Percentiles rank a stretch among this genome's conserved stretches.
phyloP scores from a whole-genome alignment of 2,888 invertebrate species.

The Bugulina stolonifera region DNA sequence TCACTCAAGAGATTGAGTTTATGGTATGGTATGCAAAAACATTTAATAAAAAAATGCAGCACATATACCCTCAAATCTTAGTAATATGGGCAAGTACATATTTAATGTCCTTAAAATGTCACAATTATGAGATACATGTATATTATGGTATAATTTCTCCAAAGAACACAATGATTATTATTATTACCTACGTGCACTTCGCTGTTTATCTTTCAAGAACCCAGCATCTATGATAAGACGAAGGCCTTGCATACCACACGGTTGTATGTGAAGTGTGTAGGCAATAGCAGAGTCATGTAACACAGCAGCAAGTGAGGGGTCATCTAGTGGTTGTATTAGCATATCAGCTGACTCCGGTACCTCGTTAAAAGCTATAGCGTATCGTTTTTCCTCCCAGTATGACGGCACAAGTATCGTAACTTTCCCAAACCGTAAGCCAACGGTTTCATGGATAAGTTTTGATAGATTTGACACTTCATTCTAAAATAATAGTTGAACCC shows the following conservation, averaged over 20 bases:
- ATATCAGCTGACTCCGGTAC: not conserved
- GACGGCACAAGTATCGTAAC: constrained; percentile 12
- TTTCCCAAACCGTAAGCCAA: not conserved
- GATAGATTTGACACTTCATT: not conserved
- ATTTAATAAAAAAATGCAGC: too few species aligned
- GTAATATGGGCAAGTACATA: too few species aligned
- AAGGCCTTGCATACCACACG: constrained; percentile 1
- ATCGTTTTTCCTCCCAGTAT: not conserved
- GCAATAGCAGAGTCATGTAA: not conserved
- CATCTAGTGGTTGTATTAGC: constrained; percentile 15
- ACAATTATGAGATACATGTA: too few species aligned
- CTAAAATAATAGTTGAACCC: too few species aligned
- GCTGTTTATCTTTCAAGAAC: not conserved
- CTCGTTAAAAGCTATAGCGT: not conserved
- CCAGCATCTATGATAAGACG: not conserved
- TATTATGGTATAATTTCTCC: too few species aligned
- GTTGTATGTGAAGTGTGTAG: constrained; percentile 16
- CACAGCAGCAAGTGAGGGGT: not conserved
- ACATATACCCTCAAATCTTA: too few species aligned
- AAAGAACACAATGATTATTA: too few species aligned
- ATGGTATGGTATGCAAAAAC: too few species aligned
- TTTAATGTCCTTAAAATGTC: too few species aligned
- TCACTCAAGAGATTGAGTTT: too few species aligned
- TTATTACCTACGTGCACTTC: not conserved
- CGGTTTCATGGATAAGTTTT: not conserved